These are phyloP conservation scores for Eilema caniola DNA, from an alignment of 2,888 invertebrate species.

Conservation along the genomic window DNA sequence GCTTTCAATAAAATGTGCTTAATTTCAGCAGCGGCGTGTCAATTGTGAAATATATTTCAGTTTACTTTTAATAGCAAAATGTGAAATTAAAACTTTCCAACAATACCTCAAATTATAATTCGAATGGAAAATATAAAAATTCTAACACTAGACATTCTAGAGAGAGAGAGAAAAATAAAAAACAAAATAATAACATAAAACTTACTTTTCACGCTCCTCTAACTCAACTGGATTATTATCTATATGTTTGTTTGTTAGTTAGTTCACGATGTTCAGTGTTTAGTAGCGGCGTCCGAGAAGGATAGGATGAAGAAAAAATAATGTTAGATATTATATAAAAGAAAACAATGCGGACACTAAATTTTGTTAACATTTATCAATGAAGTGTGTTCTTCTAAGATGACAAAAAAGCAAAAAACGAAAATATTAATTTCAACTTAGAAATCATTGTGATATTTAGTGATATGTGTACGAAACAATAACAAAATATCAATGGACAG, in stretches of 20 bases:
- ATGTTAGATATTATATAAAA: slow-evolving; percentile 48
- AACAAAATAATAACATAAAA: slow-evolving; percentile 61
- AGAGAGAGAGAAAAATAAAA: slow-evolving; percentile 35
- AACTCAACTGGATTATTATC: slow-evolving; percentile 93
- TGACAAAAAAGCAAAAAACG: background rate
- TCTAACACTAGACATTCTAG: slow-evolving; percentile 42
- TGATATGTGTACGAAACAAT: background rate
- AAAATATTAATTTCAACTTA: background rate
- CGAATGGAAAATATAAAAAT: slow-evolving; percentile 21
- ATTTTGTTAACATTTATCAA: slow-evolving; percentile 16
- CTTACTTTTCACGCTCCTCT: slow-evolving; percentile 96
- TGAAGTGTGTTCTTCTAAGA: slow-evolving; percentile 18
- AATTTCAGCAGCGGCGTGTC: slow-evolving; percentile 14
- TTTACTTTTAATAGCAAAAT: background rate
- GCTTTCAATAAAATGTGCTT: slow-evolving; percentile 3
- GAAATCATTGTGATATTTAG: background rate
- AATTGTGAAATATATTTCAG: background rate
- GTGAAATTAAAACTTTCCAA: slow-evolving; percentile 42
- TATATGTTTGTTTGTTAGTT: slow-evolving; percentile 78
- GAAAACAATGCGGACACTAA: slow-evolving; percentile 10
- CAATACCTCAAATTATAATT: slow-evolving; percentile 38
- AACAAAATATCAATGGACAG: background rate
- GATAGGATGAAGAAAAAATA: slow-evolving; percentile 64
- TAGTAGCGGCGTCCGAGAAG: slow-evolving; percentile 80
- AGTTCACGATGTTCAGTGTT: slow-evolving; percentile 80